Percentiles rank a stretch among this genome's conserved stretches.
Evolutionary conservation across 2,888 invertebrate genomes (phyloP).

Genomic region (Drosophila tripunctata): DNA sequence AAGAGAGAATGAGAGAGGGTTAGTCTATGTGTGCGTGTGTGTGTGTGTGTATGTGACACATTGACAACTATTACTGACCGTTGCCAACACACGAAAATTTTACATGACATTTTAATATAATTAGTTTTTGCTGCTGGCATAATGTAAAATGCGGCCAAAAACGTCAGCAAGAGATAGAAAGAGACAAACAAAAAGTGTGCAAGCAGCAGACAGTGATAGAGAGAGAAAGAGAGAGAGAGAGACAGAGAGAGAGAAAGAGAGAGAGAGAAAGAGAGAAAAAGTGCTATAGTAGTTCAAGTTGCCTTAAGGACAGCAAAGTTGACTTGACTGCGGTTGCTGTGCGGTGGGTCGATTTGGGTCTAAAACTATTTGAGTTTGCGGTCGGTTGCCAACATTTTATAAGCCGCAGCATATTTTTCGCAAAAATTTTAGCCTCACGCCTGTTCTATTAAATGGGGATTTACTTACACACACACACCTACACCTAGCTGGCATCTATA

Average conservation of each 20-base stretch:
- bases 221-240: not conserved
- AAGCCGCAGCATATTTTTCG: conserved; percentile 73
- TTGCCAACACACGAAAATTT: conserved; percentile 63
- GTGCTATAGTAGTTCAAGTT: conserved; percentile 28
- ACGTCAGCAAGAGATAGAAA: conserved; percentile 63
- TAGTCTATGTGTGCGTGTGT: not conserved
- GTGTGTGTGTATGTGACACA: conserved; percentile 32
- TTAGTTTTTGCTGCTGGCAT: conserved; percentile 73
- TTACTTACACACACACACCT: conserved; percentile 37
- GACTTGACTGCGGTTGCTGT: conserved; percentile 59
- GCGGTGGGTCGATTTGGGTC: conserved; percentile 26
- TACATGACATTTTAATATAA: conserved; percentile 77
- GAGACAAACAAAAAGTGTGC: not conserved
- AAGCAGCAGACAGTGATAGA: not conserved
- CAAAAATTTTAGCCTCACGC: conserved; percentile 65
- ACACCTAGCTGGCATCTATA: conserved; percentile 5
- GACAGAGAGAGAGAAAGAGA: not conserved
- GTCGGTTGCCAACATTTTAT: conserved; percentile 64
- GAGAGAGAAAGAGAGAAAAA: not conserved
- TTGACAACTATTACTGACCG: conserved; percentile 66
- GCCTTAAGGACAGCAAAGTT: conserved; percentile 63
- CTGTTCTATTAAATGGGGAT: conserved; percentile 74
- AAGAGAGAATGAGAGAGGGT: not conserved
- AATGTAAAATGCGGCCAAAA: conserved; percentile 75
- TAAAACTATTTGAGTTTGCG: conserved; percentile 69